phyloP scores from a whole-genome alignment of 1,140 invertebrate species.

The Diabrotica undecimpunctata region DNA sequence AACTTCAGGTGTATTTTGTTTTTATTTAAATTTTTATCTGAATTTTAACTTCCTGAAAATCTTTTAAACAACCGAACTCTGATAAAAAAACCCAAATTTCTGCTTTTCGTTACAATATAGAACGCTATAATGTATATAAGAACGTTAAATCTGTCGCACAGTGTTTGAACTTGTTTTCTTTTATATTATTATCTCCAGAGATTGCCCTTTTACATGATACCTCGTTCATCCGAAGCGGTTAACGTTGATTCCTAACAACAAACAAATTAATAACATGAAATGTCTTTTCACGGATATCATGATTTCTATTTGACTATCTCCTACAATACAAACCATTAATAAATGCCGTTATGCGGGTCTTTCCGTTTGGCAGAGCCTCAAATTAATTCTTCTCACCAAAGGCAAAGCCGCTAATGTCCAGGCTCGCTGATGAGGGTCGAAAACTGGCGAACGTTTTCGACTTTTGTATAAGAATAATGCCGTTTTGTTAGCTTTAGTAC shows the following conservation, averaged over 20 bases:
- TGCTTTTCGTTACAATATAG: too few relatives aligned
- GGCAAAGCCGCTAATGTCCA: neutral
- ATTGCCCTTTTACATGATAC: too few relatives aligned
- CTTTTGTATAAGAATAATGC: neutral
- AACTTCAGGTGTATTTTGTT: too few relatives aligned
- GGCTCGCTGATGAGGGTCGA: neutral
- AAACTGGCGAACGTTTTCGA: neutral
- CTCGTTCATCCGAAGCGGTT: too few relatives aligned
- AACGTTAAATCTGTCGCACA: too few relatives aligned
- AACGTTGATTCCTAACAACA: neutral
- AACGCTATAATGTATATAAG: too few relatives aligned
- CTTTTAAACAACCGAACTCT: too few relatives aligned
- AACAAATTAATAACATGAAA: neutral
- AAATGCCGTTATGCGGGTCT: conserved; percentile 1
- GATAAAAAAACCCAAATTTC: too few relatives aligned
- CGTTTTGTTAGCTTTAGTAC: neutral
- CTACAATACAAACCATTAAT: conserved; percentile 1
- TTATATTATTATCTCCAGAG: too few relatives aligned
- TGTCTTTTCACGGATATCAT: neutral
- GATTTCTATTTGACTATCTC: neutral
- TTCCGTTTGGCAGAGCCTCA: neutral
- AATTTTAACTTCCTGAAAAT: too few relatives aligned
- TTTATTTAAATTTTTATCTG: too few relatives aligned
- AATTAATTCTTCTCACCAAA: conserved; percentile 3
- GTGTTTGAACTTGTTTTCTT: too few relatives aligned